Base-by-base conservation (phyloP, 2,888 invertebrate genomes). In the Tyria jacobaeae region DNA sequence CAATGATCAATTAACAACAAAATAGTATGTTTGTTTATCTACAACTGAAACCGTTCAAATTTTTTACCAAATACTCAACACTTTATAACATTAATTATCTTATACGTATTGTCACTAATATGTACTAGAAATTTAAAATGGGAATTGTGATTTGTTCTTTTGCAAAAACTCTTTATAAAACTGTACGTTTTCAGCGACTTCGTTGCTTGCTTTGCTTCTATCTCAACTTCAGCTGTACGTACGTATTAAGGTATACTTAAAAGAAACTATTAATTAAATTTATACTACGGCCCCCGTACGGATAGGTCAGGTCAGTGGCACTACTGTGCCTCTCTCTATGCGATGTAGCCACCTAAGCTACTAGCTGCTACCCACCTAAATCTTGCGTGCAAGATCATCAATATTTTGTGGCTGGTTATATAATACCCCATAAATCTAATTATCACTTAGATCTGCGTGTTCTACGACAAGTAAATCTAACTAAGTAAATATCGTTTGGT, bases 241-340 rank as follows among this genome's bases (percentile, higher is more conserved):
- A 31, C n/a, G n/a, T n/a, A 31, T 31, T 7, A 21, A 37, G 24
- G n/a, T n/a, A n/a, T 15, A 37, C 17, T 12, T 7, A 21, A 24
- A n/a, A 4, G 34, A n/a, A n/a, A 48, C 47, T 2, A 35, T 14
- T n/a, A 56, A 34, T 56, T 49, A 49, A 37, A 25, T n/a, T n/a
- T n/a, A n/a, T 48, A 39, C 37, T 24, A 12, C 14, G 25, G 12
- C 27, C 49, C 6, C n/a, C 4, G 25, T 14, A 17, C 25, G 27
- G 25, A 49, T 49, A 49, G 57, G 57, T 49, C 49, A 57, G 57
- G 52, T 52, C 9, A 37, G 15, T 24, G 4, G 2, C 17, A 34
- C 31, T 24, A 25, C 15, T 10, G 12, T 17, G 17, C 35, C 56
- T 56, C 35, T 57, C 25, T 37, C 27, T 35, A 5, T 10, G 25